These are phyloP conservation scores for Papilio protenor DNA, from an alignment of 2,888 invertebrate species.

Conservation along the genomic window DNA sequence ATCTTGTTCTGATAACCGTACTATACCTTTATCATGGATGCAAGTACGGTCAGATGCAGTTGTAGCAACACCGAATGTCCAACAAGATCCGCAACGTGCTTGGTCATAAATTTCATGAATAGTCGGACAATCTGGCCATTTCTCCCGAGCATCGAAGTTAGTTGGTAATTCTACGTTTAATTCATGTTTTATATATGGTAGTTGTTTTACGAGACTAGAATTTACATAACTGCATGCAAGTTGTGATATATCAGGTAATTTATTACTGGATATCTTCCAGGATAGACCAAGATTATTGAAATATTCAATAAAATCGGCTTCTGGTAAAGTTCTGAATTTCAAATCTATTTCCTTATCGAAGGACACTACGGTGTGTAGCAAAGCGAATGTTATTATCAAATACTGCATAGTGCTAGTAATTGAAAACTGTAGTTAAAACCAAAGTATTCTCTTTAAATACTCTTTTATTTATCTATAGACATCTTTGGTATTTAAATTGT, in stretches of 20 bases:
- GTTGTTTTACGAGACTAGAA: neutral
- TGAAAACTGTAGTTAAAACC: neutral
- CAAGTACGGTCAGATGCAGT: slow-evolving; percentile 92
- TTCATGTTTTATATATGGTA: slow-evolving; percentile 1
- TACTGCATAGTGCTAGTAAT: slow-evolving; percentile 8
- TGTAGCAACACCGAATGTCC: slow-evolving; percentile 92
- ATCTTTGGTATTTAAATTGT: neutral
- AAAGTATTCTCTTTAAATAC: neutral
- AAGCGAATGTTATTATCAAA: neutral
- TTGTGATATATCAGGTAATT: neutral
- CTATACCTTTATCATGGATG: slow-evolving; percentile 86
- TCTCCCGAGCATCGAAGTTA: slow-evolving; percentile 24
- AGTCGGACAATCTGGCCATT: slow-evolving; percentile 85
- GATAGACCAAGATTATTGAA: slow-evolving; percentile 17
- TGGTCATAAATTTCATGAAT: slow-evolving; percentile 89
- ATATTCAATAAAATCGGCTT: slow-evolving; percentile 19
- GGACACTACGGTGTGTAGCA: neutral
- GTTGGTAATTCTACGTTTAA: neutral
- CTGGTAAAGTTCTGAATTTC: slow-evolving; percentile 9
- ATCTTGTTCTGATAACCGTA: slow-evolving; percentile 88
- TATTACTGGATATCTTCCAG: slow-evolving; percentile 10
- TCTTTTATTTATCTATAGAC: neutral
- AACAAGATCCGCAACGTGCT: slow-evolving; percentile 93
- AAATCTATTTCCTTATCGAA: slow-evolving; percentile 20
- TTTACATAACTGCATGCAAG: neutral